These are phyloP conservation scores for Sardina pilchardus DNA, from an alignment of 2,113 vertebrate genomes.

Conservation along the genomic window DNA sequence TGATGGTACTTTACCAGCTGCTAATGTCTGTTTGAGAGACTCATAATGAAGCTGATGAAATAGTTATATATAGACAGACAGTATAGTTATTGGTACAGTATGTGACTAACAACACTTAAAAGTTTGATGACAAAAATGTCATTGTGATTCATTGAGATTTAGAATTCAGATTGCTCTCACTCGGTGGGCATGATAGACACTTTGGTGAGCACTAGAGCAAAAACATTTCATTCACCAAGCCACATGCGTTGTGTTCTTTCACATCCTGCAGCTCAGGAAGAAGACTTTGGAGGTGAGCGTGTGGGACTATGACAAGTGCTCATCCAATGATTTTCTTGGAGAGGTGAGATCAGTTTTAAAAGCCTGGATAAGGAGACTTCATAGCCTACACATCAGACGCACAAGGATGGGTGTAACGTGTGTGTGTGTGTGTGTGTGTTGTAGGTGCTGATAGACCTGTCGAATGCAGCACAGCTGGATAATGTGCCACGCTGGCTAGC, in stretches of 20 bases:
- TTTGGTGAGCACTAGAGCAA: too few species aligned
- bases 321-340: slow-evolving; percentile 97
- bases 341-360: slow-evolving; percentile 78
- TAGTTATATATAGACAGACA: too few species aligned
- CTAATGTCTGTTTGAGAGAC: too few species aligned
- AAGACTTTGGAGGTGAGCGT: slow-evolving; percentile 98
- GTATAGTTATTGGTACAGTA: too few species aligned
- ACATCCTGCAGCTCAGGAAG: slow-evolving; percentile 86
- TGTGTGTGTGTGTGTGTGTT: slow-evolving; percentile 27
- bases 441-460: slow-evolving; percentile 92
- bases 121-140: too few species aligned
- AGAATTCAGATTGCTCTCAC: too few species aligned
- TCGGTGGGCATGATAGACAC: too few species aligned
- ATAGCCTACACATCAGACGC: not conserved
- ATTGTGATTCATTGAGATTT: too few species aligned
- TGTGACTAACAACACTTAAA: too few species aligned
- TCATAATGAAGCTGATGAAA: too few species aligned
- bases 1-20: too few species aligned
- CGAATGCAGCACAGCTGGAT: slow-evolving; percentile 86
- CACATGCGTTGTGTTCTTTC: not conserved
- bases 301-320: slow-evolving; percentile 97
- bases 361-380: not conserved
- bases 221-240: not conserved
- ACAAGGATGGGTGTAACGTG: not conserved
- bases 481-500: slow-evolving; percentile 89